Evolutionary conservation across 2,888 invertebrate genomes (phyloP).

Genomic region (Masnerella sp.): DNA sequence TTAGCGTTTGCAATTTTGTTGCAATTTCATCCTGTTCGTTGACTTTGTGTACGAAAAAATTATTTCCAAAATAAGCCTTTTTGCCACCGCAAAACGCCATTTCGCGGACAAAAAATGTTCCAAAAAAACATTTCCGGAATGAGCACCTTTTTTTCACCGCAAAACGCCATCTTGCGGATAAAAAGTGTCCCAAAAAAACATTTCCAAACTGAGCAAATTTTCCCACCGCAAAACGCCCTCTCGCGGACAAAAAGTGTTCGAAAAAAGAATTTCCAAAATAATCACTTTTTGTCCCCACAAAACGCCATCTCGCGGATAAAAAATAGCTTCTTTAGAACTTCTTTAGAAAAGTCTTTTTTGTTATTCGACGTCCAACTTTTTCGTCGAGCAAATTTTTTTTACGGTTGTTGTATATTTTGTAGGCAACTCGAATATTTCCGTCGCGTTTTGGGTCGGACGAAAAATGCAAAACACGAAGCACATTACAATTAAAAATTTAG

Average conservation of each 20-base stretch:
- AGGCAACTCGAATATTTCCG: slow-evolving; percentile 12
- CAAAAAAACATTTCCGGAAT: slow-evolving; percentile 22
- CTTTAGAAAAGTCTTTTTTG: too few relatives aligned
- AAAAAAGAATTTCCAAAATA: slow-evolving; percentile 24
- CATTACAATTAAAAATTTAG: slow-evolving; percentile 54
- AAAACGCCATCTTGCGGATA: slow-evolving; percentile 23
- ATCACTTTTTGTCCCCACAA: slow-evolving; percentile 20
- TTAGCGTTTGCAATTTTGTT: not conserved
- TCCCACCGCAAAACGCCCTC: slow-evolving; percentile 17
- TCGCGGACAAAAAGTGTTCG: slow-evolving; percentile 3
- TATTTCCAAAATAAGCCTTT: slow-evolving; percentile 16
- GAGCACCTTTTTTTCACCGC: slow-evolving; percentile 20
- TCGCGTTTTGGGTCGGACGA: slow-evolving; percentile 20
- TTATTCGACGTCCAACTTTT: too few relatives aligned
- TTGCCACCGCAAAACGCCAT: slow-evolving; percentile 17
- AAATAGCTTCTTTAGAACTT: too few relatives aligned
- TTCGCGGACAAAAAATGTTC: slow-evolving; percentile 1
- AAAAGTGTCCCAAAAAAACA: slow-evolving; percentile 12
- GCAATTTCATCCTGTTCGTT: not conserved
- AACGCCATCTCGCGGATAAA: slow-evolving; percentile 15
- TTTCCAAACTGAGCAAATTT: slow-evolving; percentile 21
- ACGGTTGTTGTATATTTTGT: slow-evolving; percentile 22
- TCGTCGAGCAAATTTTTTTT: too few relatives aligned
- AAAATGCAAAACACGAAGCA: slow-evolving; percentile 52
- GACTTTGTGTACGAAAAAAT: not conserved